Conservation (phyloP, 1,140 invertebrate species). For the Zaprionus africanus region DNA sequence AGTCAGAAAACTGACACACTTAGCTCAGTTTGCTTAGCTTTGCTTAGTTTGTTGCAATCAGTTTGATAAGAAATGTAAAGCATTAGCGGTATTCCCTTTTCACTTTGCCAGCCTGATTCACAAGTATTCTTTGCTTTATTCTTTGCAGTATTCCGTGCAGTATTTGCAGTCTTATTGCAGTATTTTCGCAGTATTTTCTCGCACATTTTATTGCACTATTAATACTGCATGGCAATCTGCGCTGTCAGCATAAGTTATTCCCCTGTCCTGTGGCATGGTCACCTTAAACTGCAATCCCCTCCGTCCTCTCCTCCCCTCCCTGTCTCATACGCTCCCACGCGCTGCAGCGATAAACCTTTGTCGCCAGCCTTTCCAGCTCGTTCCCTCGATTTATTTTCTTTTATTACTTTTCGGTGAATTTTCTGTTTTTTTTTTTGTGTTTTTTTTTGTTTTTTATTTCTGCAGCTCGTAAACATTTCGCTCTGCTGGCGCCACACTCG, state of each 20-base stretch:
- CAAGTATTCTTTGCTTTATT: background rate
- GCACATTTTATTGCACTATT: conserved; percentile 5
- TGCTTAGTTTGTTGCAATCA: conserved; percentile 4
- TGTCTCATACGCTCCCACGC: background rate
- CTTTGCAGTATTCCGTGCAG: background rate
- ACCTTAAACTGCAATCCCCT: conserved; percentile 26
- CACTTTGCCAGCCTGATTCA: background rate
- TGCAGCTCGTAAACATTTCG: conserved; percentile 64
- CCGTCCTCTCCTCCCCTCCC: too few relatives aligned
- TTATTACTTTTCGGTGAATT: conserved; percentile 41
- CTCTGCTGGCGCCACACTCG: conserved; percentile 44
- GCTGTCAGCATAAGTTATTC: conserved; percentile 14
- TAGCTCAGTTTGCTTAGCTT: background rate
- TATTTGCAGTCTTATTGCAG: background rate
- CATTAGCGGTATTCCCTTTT: background rate
- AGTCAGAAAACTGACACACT: conserved; percentile 1
- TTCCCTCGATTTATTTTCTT: conserved; percentile 21
- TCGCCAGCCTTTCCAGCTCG: background rate
- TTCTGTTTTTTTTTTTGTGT: conserved; percentile 36
- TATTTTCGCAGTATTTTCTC: background rate
- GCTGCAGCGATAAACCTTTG: conserved; percentile 20
- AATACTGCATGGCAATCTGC: conserved; percentile 8
- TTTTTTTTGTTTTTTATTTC: conserved; percentile 42
- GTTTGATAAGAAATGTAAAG: background rate
- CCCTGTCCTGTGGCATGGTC: background rate